phyloP scores from a whole-genome alignment of 2,113 vertebrate species.

The Triplophysa dalaica region DNA sequence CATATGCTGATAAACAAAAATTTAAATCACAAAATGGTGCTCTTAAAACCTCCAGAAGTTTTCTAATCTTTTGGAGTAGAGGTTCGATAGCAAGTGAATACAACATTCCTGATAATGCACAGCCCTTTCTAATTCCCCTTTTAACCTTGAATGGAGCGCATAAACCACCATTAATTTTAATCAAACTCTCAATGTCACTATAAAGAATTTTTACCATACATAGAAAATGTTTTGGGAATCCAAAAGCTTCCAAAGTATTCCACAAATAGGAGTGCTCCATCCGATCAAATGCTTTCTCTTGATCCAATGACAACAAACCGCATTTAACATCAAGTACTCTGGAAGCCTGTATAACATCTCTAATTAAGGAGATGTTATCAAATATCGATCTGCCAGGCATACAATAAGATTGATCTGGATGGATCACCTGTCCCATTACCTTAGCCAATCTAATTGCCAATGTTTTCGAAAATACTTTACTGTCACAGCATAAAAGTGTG shows the following conservation, averaged over 20 bases:
- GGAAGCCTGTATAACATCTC: not conserved
- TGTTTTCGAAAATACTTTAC: not conserved
- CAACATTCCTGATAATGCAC: no score
- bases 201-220: no score
- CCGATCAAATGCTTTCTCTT: not conserved
- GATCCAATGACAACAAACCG: not conserved
- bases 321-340: not conserved
- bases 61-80: not conserved
- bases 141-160: no score
- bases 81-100: no score
- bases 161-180: no score
- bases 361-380: not conserved
- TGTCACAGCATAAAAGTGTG: not conserved
- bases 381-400: slow-evolving; percentile 1
- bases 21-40: not conserved
- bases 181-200: no score
- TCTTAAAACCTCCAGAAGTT: not conserved
- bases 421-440: not conserved
- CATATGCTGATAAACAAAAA: not conserved
- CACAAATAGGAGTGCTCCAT: no score
- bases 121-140: no score
- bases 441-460: not conserved
- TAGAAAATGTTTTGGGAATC: no score
- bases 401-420: not conserved
- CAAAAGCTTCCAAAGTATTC: no score